Conservation (phyloP, 2,888 invertebrate species). For the Cosmopolites sordidus region DNA sequence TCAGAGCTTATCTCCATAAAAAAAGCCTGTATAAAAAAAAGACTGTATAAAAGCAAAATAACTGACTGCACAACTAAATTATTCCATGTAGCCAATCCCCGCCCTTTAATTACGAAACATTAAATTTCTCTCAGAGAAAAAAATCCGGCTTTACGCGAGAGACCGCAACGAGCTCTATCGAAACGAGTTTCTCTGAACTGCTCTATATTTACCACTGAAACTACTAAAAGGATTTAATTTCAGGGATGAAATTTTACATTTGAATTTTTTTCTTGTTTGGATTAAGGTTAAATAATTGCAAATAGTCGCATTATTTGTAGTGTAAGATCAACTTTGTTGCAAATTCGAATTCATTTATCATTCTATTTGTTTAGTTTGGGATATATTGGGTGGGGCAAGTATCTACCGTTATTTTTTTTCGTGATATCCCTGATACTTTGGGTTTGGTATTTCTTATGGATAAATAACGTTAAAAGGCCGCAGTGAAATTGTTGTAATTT, state of each 20-base stretch:
- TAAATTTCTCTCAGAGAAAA: background rate
- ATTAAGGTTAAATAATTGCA: background rate
- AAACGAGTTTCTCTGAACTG: background rate
- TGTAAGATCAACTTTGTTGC: too few relatives aligned
- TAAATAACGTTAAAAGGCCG: too few relatives aligned
- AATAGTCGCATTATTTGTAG: background rate
- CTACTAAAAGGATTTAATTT: slow-evolving; percentile 1
- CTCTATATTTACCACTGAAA: background rate
- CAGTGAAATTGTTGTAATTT: too few relatives aligned
- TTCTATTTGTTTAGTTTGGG: background rate
- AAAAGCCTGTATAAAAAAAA: too few relatives aligned
- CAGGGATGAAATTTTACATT: background rate
- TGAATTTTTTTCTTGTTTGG: background rate
- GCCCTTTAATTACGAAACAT: background rate
- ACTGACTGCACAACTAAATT: background rate
- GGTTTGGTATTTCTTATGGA: too few relatives aligned
- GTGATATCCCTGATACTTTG: too few relatives aligned
- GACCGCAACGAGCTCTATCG: background rate
- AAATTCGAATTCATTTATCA: background rate
- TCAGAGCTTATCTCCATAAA: too few relatives aligned
- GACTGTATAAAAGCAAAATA: background rate
- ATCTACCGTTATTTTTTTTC: background rate
- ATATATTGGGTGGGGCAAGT: background rate
- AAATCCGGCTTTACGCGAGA: background rate
- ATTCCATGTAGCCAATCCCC: background rate